These are phyloP conservation scores for Spheniscus mendiculus DNA, from an alignment of 2,113 vertebrate genomes.

Conservation along the genomic window DNA sequence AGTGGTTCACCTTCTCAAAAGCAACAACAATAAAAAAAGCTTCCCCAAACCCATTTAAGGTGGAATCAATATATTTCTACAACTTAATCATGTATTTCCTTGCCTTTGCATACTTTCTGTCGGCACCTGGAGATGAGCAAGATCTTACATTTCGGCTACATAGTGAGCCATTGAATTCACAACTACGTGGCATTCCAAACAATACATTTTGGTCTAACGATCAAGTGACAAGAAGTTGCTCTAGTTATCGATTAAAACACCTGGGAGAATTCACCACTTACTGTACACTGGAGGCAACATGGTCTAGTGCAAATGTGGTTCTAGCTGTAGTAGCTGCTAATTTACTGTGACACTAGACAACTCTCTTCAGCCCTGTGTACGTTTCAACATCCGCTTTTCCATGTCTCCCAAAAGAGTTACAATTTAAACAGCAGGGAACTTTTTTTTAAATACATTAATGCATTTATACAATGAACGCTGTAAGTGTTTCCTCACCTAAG, in stretches of 20 bases:
- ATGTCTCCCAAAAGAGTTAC: background rate
- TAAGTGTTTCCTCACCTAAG: background rate
- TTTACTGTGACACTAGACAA: fast-evolving
- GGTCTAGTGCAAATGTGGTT: background rate
- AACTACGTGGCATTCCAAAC: background rate
- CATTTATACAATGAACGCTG: background rate
- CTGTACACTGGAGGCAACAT: background rate
- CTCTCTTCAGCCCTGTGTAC: background rate
- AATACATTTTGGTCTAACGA: background rate
- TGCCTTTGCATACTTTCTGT: too few relatives aligned
- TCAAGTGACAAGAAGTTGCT: background rate
- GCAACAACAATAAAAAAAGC: background rate
- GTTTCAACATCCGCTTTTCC: background rate
- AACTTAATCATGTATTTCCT: background rate
- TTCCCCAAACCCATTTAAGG: background rate
- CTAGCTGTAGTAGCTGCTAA: background rate
- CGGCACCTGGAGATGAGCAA: background rate
- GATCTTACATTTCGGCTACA: background rate
- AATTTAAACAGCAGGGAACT: background rate
- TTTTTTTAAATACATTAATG: background rate
- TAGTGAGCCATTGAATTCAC: fast-evolving
- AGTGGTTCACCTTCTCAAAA: background rate
- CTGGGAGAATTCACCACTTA: background rate
- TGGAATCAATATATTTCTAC: background rate
- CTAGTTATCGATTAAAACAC: fast-evolving